Evolutionary conservation across 2,888 invertebrate genomes (phyloP).

Genomic region (Zygaena filipendulae): DNA sequence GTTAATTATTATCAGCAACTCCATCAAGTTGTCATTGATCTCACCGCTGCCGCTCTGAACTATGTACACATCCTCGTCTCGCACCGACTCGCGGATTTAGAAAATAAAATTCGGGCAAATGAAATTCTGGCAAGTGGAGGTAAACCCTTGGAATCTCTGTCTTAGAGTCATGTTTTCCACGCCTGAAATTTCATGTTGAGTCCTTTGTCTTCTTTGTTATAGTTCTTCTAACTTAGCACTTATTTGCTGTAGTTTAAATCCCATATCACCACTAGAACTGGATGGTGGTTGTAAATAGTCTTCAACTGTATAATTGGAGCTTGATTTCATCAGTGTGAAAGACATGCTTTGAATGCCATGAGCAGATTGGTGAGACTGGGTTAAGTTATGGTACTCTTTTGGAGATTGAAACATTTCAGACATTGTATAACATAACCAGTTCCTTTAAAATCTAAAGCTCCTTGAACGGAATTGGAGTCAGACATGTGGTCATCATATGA

Average conservation of each 20-base stretch:
- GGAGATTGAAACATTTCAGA: constrained; percentile 24
- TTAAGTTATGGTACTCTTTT: too few relatives aligned
- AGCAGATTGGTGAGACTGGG: too few relatives aligned
- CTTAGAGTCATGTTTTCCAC: constrained; percentile 84
- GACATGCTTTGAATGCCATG: too few relatives aligned
- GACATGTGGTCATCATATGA: constrained; percentile 77
- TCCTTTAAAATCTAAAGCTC: constrained; percentile 18
- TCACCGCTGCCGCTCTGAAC: constrained; percentile 95
- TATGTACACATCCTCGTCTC: constrained; percentile 97
- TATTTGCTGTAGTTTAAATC: constrained; percentile 72
- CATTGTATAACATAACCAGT: constrained; percentile 23
- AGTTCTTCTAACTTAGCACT: constrained; percentile 76
- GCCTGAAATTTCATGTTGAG: constrained; percentile 80
- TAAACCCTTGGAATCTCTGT: constrained; percentile 81
- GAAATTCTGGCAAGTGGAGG: too few relatives aligned
- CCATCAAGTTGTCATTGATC: constrained; percentile 96
- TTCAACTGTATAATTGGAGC: constrained; percentile 11
- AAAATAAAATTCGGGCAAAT: too few relatives aligned
- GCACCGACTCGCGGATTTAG: constrained; percentile 95
- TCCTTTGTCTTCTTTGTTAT: constrained; percentile 75
- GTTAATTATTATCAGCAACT: constrained; percentile 95
- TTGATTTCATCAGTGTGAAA: constrained; percentile 5
- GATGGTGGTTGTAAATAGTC: constrained; percentile 12
- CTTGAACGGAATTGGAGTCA: constrained; percentile 48
- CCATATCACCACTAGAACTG: constrained; percentile 38